These are phyloP conservation scores for Lycorma delicatula DNA, from an alignment of 1,140 invertebrate genomes.

Conservation along the genomic window DNA sequence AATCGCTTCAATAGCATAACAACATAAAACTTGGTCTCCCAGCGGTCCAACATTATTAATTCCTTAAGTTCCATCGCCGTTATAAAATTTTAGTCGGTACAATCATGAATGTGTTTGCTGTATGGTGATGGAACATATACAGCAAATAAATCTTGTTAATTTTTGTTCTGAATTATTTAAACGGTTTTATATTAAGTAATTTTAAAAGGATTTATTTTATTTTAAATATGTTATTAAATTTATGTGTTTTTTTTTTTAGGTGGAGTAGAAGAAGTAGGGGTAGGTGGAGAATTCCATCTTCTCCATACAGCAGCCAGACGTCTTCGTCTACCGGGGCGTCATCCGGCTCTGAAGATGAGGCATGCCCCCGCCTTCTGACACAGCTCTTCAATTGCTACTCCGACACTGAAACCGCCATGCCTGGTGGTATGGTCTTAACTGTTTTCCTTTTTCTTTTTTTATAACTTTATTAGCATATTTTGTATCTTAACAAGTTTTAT, in stretches of 20 bases:
- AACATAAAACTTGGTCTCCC: too few species aligned
- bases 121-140: too few species aligned
- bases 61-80: too few species aligned
- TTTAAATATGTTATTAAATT: neutral
- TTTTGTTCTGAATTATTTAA: too few species aligned
- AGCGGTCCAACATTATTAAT: too few species aligned
- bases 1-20: too few species aligned
- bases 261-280: neutral
- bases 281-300: neutral
- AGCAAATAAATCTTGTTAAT: too few species aligned
- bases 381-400: conserved; percentile 4
- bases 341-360: conserved; percentile 12
- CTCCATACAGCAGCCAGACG: neutral
- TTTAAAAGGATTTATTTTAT: too few species aligned
- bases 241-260: neutral
- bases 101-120: too few species aligned
- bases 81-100: too few species aligned
- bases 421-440: conserved; percentile 13
- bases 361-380: neutral
- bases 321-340: neutral
- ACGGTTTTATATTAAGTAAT: too few species aligned
- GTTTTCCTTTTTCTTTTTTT: neutral
- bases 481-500: neutral
- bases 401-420: conserved; percentile 19
- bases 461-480: neutral